A percentile compares a stretch with the other conserved stretches of the same genome.
Evolutionary conservation across 2,888 invertebrate genomes (phyloP).

Genomic region (Achlya flavicornis): DNA sequence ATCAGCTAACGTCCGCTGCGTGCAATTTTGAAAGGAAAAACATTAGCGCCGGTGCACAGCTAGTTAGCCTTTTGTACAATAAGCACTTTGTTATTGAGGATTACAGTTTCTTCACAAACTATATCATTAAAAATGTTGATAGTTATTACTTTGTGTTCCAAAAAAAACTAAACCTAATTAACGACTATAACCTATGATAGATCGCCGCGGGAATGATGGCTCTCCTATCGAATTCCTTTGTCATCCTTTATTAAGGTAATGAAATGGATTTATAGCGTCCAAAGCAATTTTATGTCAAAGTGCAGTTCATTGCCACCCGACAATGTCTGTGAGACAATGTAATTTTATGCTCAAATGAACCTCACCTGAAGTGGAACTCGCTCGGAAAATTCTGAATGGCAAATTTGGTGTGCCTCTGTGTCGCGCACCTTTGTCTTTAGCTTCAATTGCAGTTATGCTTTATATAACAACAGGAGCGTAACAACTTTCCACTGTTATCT

Average conservation of each 20-base stretch:
- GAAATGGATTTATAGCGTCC: constrained; percentile 80
- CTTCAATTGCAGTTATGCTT: constrained; percentile 78
- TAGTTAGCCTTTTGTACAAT: not conserved
- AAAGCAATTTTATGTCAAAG: constrained; percentile 83
- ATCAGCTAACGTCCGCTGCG: constrained; percentile 42
- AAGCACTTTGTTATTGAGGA: not conserved
- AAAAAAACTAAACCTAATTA: constrained; percentile 49
- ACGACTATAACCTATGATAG: constrained; percentile 64
- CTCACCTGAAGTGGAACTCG: constrained; percentile 78
- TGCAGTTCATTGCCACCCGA: constrained; percentile 82
- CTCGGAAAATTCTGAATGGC: constrained; percentile 79
- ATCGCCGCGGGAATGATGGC: constrained; percentile 68
- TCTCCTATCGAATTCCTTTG: constrained; percentile 72
- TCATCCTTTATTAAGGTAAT: constrained; percentile 81
- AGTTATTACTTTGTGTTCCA: not conserved
- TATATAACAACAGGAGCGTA: constrained; percentile 76
- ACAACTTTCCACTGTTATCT: constrained; percentile 69
- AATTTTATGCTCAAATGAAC: constrained; percentile 83
- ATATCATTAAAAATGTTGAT: not conserved
- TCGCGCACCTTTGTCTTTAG: constrained; percentile 70
- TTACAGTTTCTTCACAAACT: not conserved
- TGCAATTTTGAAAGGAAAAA: constrained; percentile 41
- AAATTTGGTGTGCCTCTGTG: constrained; percentile 69
- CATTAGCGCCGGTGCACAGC: not conserved
- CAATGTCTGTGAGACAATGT: constrained; percentile 81